Base-by-base conservation (phyloP, 2,797 vertebrate genomes). In the Anolis apletophallus region DNA sequence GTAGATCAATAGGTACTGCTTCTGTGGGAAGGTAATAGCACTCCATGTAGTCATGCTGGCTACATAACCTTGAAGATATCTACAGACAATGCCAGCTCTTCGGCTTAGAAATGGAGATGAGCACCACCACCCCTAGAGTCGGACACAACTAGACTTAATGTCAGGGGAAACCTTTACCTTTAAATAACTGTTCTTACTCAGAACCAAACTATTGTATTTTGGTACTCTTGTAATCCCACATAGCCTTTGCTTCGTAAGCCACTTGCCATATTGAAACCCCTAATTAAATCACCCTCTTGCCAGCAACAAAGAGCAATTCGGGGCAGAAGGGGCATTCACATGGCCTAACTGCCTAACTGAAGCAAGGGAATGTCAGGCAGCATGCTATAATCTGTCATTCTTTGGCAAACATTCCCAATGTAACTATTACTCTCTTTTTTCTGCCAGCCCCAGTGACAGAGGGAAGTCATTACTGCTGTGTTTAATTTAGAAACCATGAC, bases 401-500 rank as follows among this genome's bases (percentile, higher is more conserved):
- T 46, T 61, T 81, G 78, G 87, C 61, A 59, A 81, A 59, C 50
- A 50, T 54, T 87, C 36, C 55, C 59, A 23, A 36, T 46, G 16
- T 57, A 57, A 55, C 74, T 21, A 80, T 85, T 69, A 79, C 52
- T 88, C n/a, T 78, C 36, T 61, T 57, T 26, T 34, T 68, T 46
- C 73, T 68, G 72, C 54, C 72, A 61, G 32, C 80, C 19, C 34
- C 34, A 55, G 9, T 19, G 83, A 67, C 36, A 72, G 52, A 81
- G 78, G 55, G 75, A 54, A 85, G 74, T 74, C 80, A 86, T 84
- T 85, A 86, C 36, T 69, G 40, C 52, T 80, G 36, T 52, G 84
- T 83, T 88, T 71, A 87, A 87, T 85, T 85, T 82, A 82, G 77
- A 84, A 86, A 74, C 72, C 71, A 86, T 40, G 54, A 81, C 76